Conservation (phyloP, 2,888 invertebrate genomes). For the Perizoma flavofasciatum region DNA sequence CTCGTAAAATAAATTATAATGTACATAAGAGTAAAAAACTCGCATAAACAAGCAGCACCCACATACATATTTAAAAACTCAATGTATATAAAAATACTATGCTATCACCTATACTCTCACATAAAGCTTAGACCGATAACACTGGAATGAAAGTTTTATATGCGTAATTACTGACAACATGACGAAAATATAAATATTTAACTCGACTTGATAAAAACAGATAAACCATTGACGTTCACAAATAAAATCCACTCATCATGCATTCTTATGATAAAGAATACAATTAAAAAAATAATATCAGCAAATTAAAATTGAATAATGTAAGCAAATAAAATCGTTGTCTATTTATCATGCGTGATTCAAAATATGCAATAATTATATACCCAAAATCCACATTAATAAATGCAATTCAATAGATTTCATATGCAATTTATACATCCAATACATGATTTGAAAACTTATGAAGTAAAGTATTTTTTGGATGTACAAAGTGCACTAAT, state of each 20-base stretch:
- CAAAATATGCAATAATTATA: slow-evolving; percentile 47
- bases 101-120: slow-evolving; percentile 66
- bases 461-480: slow-evolving; percentile 8
- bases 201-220: slow-evolving; percentile 30
- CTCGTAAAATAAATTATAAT: slow-evolving; percentile 45
- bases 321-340: slow-evolving; percentile 74
- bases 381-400: slow-evolving; percentile 61
- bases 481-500: slow-evolving; percentile 33
- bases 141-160: slow-evolving; percentile 78
- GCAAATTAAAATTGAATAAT: slow-evolving; percentile 65
- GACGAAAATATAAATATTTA: slow-evolving; percentile 49
- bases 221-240: slow-evolving; percentile 48
- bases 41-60: slow-evolving; percentile 70
- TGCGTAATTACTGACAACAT: slow-evolving; percentile 65
- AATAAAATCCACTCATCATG: slow-evolving; percentile 54
- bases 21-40: slow-evolving; percentile 57
- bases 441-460: slow-evolving; percentile 17
- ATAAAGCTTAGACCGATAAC: slow-evolving; percentile 76
- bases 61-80: slow-evolving; percentile 50
- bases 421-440: slow-evolving; percentile 38
- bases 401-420: slow-evolving; percentile 62
- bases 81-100: slow-evolving; percentile 73
- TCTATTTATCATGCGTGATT: slow-evolving; percentile 61
- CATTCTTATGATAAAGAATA: slow-evolving; percentile 56
- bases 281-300: slow-evolving; percentile 57